These are phyloP conservation scores for Amphipyra tragopoginis DNA, from an alignment of 2,888 invertebrate genomes.

Conservation along the genomic window DNA sequence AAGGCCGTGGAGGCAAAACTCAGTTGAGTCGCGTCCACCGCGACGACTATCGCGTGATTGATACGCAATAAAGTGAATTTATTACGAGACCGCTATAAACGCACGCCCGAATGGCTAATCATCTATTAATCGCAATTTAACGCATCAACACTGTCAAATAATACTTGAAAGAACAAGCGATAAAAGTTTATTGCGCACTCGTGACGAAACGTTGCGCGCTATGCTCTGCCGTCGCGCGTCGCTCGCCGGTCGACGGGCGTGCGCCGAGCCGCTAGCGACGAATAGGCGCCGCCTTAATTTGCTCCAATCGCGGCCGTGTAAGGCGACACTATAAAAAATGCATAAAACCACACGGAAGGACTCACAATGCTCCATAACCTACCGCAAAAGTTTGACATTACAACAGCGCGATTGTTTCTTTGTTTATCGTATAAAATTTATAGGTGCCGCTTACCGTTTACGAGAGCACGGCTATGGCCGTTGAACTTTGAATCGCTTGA, in stretches of 20 bases:
- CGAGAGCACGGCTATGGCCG: conserved; percentile 75
- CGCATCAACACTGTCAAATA: conserved; percentile 86
- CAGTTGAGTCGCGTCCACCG: conserved; percentile 57
- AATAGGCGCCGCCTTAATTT: conserved; percentile 65
- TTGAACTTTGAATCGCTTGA: conserved; percentile 86
- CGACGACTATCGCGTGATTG: conserved; percentile 74
- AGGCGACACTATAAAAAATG: conserved; percentile 65
- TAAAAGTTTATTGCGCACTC: conserved; percentile 78
- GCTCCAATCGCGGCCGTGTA: conserved; percentile 59
- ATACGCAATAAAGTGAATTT: conserved; percentile 86
- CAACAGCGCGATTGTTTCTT: conserved; percentile 81
- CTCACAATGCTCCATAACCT: conserved; percentile 80
- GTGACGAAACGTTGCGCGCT: conserved; percentile 59
- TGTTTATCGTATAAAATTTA: conserved; percentile 86
- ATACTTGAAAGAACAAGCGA: conserved; percentile 83
- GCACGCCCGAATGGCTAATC: conserved; percentile 82
- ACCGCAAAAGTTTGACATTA: conserved; percentile 85
- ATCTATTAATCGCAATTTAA: conserved; percentile 87
- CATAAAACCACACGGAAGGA: conserved; percentile 73
- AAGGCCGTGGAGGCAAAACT: conserved; percentile 49
- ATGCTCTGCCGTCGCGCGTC: conserved; percentile 28
- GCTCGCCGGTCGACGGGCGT: conserved; percentile 33
- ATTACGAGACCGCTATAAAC: conserved; percentile 83
- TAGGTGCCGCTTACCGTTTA: conserved; percentile 76
- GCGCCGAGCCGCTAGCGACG: conserved; percentile 54